These are phyloP conservation scores for Phalera bucephala DNA, from an alignment of 2,888 invertebrate genomes.

Conservation along the genomic window DNA sequence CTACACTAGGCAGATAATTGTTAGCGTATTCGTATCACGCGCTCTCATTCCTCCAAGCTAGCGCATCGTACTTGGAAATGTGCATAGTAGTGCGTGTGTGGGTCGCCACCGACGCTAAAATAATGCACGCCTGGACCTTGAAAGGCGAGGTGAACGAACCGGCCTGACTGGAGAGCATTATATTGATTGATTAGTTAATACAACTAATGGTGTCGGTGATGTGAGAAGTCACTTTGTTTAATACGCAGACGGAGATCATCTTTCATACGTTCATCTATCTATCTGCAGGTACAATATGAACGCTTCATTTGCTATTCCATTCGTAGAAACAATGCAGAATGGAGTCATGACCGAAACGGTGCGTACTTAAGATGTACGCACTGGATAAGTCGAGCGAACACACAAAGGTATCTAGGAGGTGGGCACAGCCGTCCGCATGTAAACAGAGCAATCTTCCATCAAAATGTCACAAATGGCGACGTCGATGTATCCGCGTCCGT, in stretches of 20 bases:
- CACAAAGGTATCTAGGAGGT: constrained; percentile 48
- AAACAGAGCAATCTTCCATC: constrained; percentile 73
- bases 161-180: constrained; percentile 47
- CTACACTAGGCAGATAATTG: constrained; percentile 56
- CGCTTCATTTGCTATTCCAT: constrained; percentile 43
- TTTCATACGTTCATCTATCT: constrained; percentile 35
- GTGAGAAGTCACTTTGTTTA: constrained; percentile 45
- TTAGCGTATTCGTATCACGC: constrained; percentile 73
- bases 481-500: constrained; percentile 52
- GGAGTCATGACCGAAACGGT: constrained; percentile 51
- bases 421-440: constrained; percentile 48
- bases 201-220: constrained; percentile 43
- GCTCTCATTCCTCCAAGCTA: constrained; percentile 71
- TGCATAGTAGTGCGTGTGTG: constrained; percentile 66
- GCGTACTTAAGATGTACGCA: constrained; percentile 59
- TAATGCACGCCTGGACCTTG: constrained; percentile 65
- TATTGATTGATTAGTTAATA: constrained; percentile 61
- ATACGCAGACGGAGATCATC: constrained; percentile 33
- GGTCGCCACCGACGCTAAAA: constrained; percentile 61
- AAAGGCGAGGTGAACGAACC: constrained; percentile 68
- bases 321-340: constrained; percentile 44
- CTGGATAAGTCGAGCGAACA: constrained; percentile 57
- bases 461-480: constrained; percentile 65
- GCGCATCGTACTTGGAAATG: constrained; percentile 74
- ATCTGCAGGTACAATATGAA: constrained; percentile 16